These are phyloP conservation scores for Apamea crenata DNA, from an alignment of 2,888 invertebrate species.

Conservation along the genomic window DNA sequence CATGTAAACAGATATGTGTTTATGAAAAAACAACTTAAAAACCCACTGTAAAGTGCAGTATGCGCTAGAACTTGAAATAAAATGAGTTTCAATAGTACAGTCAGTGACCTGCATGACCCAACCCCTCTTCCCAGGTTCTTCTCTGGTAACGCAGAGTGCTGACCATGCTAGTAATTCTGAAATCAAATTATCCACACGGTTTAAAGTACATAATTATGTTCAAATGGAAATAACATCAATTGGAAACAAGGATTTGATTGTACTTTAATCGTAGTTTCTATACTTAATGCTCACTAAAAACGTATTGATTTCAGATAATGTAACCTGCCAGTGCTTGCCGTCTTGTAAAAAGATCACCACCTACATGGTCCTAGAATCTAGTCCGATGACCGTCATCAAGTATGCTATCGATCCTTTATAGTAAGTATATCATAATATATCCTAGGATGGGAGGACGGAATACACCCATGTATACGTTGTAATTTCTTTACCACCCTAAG, in stretches of 20 bases:
- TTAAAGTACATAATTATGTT: neutral
- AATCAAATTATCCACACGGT: neutral
- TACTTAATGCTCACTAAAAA: neutral
- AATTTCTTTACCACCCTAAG: neutral
- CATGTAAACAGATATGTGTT: neutral
- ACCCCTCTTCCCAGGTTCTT: no score
- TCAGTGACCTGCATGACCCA: no score
- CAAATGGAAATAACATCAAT: neutral
- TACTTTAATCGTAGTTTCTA: neutral
- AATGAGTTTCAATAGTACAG: no score
- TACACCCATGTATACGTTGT: neutral
- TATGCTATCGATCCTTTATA: constrained; percentile 78
- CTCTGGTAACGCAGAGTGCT: neutral
- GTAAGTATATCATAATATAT: constrained; percentile 73
- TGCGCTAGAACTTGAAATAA: no score
- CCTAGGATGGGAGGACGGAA: no score
- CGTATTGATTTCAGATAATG: constrained; percentile 71
- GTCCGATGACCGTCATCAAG: constrained; percentile 68
- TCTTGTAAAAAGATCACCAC: constrained; percentile 78
- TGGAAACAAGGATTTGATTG: neutral
- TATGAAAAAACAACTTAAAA: neutral
- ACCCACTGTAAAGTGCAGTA: neutral
- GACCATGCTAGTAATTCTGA: neutral
- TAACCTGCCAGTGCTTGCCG: constrained; percentile 78
- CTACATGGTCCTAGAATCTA: constrained; percentile 71